Conservation (phyloP, 2,797 vertebrate genomes). For the Presbytis comata region DNA sequence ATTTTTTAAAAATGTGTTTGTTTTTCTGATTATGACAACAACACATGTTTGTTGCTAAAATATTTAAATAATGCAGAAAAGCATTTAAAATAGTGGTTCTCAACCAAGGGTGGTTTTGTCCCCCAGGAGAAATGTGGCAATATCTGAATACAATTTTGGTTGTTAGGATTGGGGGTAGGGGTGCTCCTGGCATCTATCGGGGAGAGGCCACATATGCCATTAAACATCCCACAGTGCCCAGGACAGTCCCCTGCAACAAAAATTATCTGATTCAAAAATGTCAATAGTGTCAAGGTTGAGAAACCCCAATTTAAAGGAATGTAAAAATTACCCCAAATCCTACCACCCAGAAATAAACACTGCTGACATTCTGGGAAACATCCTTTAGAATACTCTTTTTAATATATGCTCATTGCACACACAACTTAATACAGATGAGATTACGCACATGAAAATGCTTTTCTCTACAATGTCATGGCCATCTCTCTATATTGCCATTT, state of each 20-base stretch:
- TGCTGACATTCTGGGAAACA: neutral
- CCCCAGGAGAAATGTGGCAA: neutral
- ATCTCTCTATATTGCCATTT: neutral
- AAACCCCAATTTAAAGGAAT: neutral
- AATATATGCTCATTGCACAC: rapidly evolving
- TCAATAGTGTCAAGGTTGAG: neutral
- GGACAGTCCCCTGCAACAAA: neutral
- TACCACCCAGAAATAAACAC: neutral
- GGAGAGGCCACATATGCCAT: neutral
- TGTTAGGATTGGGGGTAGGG: neutral
- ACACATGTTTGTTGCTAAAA: constrained; percentile 48
- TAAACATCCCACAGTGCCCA: neutral
- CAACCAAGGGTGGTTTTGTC: neutral
- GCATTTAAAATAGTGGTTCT: constrained; percentile 50
- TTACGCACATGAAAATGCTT: rapidly evolving
- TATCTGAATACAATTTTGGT: neutral
- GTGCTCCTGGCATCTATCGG: neutral
- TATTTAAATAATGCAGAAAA: constrained; percentile 60
- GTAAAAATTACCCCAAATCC: neutral
- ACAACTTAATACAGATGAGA: neutral
- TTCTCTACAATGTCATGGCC: neutral
- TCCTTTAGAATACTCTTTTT: neutral
- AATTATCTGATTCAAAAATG: neutral
- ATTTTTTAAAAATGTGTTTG: constrained; percentile 30
- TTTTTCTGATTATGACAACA: constrained; percentile 66